Evolutionary conservation across 2,797 vertebrate species (phyloP), one percentile per base, ranked within the genome.

Genomic region (Centroberyx gerrardi): DNA sequence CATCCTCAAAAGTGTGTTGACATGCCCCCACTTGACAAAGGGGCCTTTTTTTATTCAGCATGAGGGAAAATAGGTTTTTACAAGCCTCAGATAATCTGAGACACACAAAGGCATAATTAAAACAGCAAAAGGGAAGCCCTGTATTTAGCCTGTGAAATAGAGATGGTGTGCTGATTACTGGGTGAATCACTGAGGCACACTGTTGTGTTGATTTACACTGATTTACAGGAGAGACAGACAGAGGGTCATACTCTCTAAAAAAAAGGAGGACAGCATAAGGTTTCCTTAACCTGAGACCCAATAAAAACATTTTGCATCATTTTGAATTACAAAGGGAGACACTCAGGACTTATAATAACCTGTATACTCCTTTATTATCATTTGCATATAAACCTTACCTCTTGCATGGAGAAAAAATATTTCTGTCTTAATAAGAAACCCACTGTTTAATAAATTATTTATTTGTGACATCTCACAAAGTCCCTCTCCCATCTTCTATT

Each of bases 11-110:
- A 87, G 86, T 81, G 88, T 87, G 88, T 86, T 88, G 84, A 86
- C 93, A 84, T 92, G 91, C 76, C 90, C 85, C 87, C 88, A 90
- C 91, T 90, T 92, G 86, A 94, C 84, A 90, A 79, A 79, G 77
- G 78, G 75, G 76, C 64, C 68, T 85, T 83, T 83, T 83, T 88
- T 83, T 68, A 88, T 91, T 88, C 80, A 53, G 18, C 18, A 48
- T 71, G 56, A 82, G 74, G 78, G 54, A 68, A 85, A 88, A 73
- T 74, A 55, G 56, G 85, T 83, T 84, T 82, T 84, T 70, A 87
- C 87, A 88, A 69, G 87, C 69, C 74, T 84, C 44, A 29, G 86
- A 88, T 88, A 79, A 90, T 82, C 61, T 63, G 62, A 72, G 68
- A 54, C 59, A 36, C 81, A 87, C 71, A 78, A 72, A 78, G 77